phyloP scores from a whole-genome alignment of 2,888 invertebrate species.

The Strigamia maritima region DNA sequence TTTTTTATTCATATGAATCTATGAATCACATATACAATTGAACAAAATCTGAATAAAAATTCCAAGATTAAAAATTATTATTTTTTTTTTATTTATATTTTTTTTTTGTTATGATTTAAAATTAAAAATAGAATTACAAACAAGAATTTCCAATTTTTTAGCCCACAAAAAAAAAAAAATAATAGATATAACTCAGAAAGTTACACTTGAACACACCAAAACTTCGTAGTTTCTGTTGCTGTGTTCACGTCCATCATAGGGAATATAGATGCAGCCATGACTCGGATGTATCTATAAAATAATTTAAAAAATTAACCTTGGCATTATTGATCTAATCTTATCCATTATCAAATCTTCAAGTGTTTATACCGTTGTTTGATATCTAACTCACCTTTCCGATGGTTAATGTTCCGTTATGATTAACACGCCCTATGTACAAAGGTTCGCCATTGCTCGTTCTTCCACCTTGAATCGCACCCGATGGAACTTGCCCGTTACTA shows the following conservation, averaged over 20 bases:
- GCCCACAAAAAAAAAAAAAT: background rate
- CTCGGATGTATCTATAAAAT: conserved; percentile 66
- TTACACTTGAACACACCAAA: conserved; percentile 46
- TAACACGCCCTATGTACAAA: conserved; percentile 71
- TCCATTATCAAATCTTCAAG: background rate
- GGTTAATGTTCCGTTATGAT: conserved; percentile 71
- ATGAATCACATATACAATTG: too few species aligned
- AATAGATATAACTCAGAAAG: background rate
- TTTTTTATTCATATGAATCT: too few species aligned
- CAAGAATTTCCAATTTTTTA: background rate
- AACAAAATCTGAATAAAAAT: background rate
- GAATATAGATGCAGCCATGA: conserved; percentile 77
- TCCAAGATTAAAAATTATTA: background rate
- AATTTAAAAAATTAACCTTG: background rate
- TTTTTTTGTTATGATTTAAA: background rate
- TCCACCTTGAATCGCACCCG: conserved; percentile 35
- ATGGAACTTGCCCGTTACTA: conserved; percentile 1
- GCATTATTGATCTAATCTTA: background rate
- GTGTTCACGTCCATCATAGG: conserved; percentile 70
- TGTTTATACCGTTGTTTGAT: background rate
- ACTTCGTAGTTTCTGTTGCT: conserved; percentile 68
- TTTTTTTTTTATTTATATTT: background rate
- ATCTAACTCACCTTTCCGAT: conserved; percentile 65
- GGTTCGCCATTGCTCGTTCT: conserved; percentile 70
- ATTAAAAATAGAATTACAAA: too few species aligned